Base-by-base conservation (phyloP, 1,140 invertebrate species). In the Neoseiulus cucumeris region DNA sequence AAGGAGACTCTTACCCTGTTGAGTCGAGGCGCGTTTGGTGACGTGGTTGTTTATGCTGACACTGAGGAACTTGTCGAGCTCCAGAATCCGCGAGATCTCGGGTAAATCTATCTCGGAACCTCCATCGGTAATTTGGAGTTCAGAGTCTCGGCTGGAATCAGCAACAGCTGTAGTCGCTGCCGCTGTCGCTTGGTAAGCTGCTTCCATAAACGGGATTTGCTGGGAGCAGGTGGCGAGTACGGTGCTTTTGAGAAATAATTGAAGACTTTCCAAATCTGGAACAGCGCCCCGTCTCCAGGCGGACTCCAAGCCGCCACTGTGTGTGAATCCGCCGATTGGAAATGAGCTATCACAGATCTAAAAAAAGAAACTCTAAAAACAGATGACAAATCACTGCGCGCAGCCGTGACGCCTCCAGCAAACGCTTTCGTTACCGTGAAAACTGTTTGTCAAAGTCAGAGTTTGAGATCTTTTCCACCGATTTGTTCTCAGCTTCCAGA, bases 291-390 rank as follows among this genome's bases (percentile, higher is more conserved):
- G 51, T 20, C 51, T 25, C 51, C 51, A 59, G 14, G 17, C 17
- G 22, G 51, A 25, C 22, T 59, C 51, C 14, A 59, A 6, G 4
- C 51, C 51, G 17, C 51, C 51, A 33, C 51, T 59, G 22, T 59
- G 51, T 17, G 51, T 59, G 51, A 59, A 59, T 20, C 51, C 51
- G 9, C 51, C 33, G 51, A 59, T 59, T 14, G 51, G 51, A 14
- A 59, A 59, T 29, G 51, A 25, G 51, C 51, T 59, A 25, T 59
- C 51, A 33, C 51, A 59, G 25, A 59, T 59, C 51, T 59, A 39
- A 39, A 39, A 39, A 39, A 39, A 39, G 33, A 39, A 39, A 39
- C 33, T 39, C 33, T 9, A 39, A 39, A 39, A 39, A 39, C 33
- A 39, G 33, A 39, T 39, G 33, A 39, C 33, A 39, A 39, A 39